Evolutionary conservation across 2,888 invertebrate genomes (phyloP).

Genomic region (Eilema griseolum): DNA sequence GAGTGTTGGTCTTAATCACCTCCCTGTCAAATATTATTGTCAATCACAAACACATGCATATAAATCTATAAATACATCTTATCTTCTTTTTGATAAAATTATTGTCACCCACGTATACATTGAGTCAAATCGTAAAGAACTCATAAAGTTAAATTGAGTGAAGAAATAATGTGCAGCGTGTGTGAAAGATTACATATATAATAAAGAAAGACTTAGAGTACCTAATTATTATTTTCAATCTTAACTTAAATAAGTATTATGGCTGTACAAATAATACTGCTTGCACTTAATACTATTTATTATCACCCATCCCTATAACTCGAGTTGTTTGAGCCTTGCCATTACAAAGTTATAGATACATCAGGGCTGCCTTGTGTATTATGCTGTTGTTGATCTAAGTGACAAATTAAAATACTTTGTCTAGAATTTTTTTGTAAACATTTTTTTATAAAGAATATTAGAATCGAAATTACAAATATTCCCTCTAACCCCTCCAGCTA

Average conservation of each 20-base stretch:
- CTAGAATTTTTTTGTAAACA: no score
- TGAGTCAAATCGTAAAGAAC: conserved; percentile 7
- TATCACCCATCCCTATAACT: conserved; percentile 13
- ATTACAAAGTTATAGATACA: background rate
- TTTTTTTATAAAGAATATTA: no score
- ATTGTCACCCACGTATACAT: conserved; percentile 24
- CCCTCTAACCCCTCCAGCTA: no score
- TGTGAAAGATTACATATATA: background rate
- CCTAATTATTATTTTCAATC: conserved; percentile 4
- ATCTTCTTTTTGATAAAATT: conserved; percentile 7
- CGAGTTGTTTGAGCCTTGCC: background rate
- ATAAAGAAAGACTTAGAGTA: background rate
- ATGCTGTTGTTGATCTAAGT: background rate
- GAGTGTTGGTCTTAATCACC: conserved; percentile 57
- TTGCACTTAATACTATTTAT: conserved; percentile 13
- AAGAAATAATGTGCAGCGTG: background rate
- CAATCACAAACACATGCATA: conserved; percentile 25
- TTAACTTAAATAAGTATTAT: conserved; percentile 16
- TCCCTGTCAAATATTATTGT: conserved; percentile 57
- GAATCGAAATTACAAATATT: no score
- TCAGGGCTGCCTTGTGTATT: background rate
- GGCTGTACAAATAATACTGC: conserved; percentile 21
- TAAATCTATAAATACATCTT: conserved; percentile 2
- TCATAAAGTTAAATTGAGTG: background rate
- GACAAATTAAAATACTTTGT: background rate